phyloP scores from a whole-genome alignment of 2,113 vertebrate species.

The Spea multiplicata region DNA sequence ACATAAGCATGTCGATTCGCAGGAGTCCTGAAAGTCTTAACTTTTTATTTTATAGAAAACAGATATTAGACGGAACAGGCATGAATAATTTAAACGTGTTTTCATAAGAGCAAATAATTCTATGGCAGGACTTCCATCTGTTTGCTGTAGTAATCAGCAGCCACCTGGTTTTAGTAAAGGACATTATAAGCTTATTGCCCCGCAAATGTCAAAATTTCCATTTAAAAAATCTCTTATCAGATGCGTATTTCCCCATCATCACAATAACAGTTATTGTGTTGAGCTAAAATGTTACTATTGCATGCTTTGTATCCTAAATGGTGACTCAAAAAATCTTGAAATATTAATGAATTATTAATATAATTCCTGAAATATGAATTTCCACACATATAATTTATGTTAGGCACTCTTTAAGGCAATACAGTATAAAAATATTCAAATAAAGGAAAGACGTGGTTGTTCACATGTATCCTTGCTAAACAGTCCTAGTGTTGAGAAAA shows the following conservation, averaged over 20 bases:
- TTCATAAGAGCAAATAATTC: slow-evolving; percentile 56
- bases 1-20: background rate
- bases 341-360: too few relatives aligned
- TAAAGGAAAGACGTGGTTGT: too few relatives aligned
- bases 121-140: slow-evolving; percentile 61
- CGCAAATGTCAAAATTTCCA: slow-evolving; percentile 68
- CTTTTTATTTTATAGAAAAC: slow-evolving; percentile 54
- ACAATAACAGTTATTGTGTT: slow-evolving; percentile 12
- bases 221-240: slow-evolving; percentile 62
- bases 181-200: slow-evolving; percentile 58
- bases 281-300: background rate
- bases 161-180: slow-evolving; percentile 65
- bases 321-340: too few relatives aligned
- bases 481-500: too few relatives aligned
- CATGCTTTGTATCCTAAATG: too few relatives aligned
- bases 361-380: too few relatives aligned
- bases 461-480: too few relatives aligned
- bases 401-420: too few relatives aligned
- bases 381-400: too few relatives aligned
- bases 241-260: background rate
- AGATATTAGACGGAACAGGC: slow-evolving; percentile 47
- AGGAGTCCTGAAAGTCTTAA: slow-evolving; percentile 1
- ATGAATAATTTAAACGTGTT: slow-evolving; percentile 62
- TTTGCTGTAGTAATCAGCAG: slow-evolving; percentile 59
- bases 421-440: too few relatives aligned